These are phyloP conservation scores for Epiblema foenella DNA, from an alignment of 2,888 invertebrate species.

Conservation along the genomic window DNA sequence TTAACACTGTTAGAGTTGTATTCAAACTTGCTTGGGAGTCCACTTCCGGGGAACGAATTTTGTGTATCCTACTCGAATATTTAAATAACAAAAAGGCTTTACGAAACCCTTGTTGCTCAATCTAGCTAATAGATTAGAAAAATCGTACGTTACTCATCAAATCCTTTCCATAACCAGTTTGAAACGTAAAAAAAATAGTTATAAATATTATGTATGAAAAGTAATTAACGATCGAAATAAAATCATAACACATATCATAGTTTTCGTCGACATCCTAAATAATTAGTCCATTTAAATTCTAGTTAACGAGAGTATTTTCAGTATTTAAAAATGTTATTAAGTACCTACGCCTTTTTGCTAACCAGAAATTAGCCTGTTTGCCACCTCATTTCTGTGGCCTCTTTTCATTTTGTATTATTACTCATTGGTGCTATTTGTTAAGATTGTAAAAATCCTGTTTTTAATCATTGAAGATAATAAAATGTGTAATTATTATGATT, in stretches of 20 bases:
- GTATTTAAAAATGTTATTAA: constrained; percentile 25
- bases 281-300: too few relatives aligned
- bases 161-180: too few relatives aligned
- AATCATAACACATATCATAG: too few relatives aligned
- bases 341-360: constrained; percentile 11
- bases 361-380: constrained; percentile 24
- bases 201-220: too few relatives aligned
- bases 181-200: too few relatives aligned
- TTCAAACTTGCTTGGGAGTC: too few relatives aligned
- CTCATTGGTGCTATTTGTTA: background rate
- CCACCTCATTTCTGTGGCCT: background rate
- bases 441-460: background rate
- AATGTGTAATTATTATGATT: background rate
- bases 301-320: background rate
- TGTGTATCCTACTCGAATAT: constrained; percentile 16
- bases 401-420: background rate
- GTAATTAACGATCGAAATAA: too few relatives aligned
- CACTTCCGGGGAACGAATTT: constrained; percentile 1
- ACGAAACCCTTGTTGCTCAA: background rate
- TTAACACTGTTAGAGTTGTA: constrained; percentile 18
- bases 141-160: too few relatives aligned
- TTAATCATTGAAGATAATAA: background rate
- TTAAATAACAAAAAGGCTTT: constrained; percentile 12
- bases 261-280: too few relatives aligned
- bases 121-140: too few relatives aligned